Conservation (phyloP, 2,797 vertebrate genomes). For the Siniperca undulata region DNA sequence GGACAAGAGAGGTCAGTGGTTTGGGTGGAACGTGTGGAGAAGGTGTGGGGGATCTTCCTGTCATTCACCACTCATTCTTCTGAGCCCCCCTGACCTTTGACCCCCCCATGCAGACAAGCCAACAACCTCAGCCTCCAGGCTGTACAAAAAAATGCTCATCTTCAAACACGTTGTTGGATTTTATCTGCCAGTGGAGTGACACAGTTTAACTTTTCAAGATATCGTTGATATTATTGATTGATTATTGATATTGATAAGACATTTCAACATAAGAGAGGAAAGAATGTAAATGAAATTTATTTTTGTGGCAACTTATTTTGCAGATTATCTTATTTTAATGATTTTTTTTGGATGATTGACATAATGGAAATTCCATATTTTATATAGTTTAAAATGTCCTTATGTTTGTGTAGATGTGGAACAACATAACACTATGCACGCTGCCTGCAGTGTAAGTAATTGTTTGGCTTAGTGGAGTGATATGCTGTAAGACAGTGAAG, state of each 20-base stretch:
- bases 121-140: slow-evolving; percentile 47
- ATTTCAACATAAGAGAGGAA: neutral
- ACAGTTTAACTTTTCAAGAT: neutral
- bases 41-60: slow-evolving; percentile 83
- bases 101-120: slow-evolving; percentile 56
- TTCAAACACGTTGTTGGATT: slow-evolving; percentile 5
- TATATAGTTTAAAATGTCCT: neutral
- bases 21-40: slow-evolving; percentile 81
- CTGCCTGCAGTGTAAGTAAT: neutral
- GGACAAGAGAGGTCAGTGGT: slow-evolving; percentile 86
- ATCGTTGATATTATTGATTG: neutral
- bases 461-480: neutral
- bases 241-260: neutral
- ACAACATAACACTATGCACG: neutral
- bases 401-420: neutral
- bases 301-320: neutral
- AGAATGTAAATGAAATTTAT: neutral
- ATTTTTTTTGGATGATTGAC: neutral
- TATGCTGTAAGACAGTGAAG: neutral
- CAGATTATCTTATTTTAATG: neutral
- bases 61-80: slow-evolving; percentile 81
- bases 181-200: neutral
- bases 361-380: neutral
- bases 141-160: slow-evolving; percentile 30
- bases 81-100: slow-evolving; percentile 76